phyloP scores from a whole-genome alignment of 2,113 vertebrate species.

The Nannobrachium achirus region DNA sequence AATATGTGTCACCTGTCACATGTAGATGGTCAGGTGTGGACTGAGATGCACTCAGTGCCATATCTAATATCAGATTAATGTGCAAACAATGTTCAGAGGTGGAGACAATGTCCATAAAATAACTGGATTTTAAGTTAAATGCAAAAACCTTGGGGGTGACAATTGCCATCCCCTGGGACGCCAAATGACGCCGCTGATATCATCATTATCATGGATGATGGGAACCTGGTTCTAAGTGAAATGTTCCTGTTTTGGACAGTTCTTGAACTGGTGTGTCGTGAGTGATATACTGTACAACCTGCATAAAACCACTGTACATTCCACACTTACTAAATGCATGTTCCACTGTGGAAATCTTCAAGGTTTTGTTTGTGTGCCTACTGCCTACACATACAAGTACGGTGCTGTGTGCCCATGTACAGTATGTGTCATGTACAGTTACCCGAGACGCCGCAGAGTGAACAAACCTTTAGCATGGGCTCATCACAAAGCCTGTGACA shows the following conservation, averaged over 20 bases:
- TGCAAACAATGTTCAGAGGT: too few relatives aligned
- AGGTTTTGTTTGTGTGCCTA: conserved; percentile 4
- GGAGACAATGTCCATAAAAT: too few relatives aligned
- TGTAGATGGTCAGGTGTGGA: too few relatives aligned
- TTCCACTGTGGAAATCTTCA: conserved; percentile 31
- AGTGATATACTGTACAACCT: conserved; percentile 4
- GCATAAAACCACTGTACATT: conserved; percentile 16
- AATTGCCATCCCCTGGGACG: too few relatives aligned
- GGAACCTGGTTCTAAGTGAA: conserved; percentile 19
- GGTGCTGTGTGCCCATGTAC: not conserved
- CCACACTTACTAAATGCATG: conserved; percentile 34
- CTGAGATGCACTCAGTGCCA: too few relatives aligned
- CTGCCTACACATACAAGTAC: not conserved
- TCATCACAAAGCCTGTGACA: conserved; percentile 27
- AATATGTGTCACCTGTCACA: too few relatives aligned
- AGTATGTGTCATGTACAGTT: conserved; percentile 7
- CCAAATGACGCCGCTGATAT: too few relatives aligned
- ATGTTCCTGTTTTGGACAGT: conserved; percentile 14
- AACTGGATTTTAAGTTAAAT: too few relatives aligned
- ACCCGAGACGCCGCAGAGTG: conserved; percentile 30
- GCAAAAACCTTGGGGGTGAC: too few relatives aligned
- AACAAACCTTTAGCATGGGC: conserved; percentile 6
- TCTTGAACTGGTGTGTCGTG: conserved; percentile 20
- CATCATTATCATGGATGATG: too few relatives aligned
- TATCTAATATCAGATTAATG: too few relatives aligned